These are phyloP conservation scores for Myiopsitta monachus DNA, from an alignment of 2,113 vertebrate species.

Conservation along the genomic window DNA sequence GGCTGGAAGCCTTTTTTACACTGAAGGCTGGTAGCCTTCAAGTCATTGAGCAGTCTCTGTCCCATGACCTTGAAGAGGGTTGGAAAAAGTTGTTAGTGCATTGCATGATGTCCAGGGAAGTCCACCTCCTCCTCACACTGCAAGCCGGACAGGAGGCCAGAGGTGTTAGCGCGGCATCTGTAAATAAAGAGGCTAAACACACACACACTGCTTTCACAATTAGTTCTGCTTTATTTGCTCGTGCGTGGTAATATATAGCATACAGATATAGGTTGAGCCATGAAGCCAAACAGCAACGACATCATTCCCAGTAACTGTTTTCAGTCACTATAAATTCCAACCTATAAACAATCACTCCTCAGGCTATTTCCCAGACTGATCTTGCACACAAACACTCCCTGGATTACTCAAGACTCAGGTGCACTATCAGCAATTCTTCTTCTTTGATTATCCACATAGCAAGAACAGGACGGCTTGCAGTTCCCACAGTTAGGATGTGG, in stretches of 20 bases:
- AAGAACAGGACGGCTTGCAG: neutral
- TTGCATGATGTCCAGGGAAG: neutral
- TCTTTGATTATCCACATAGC: neutral
- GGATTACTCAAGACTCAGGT: neutral
- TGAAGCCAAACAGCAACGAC: neutral
- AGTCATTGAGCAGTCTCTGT: neutral
- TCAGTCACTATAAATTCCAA: neutral
- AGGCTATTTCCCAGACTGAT: neutral
- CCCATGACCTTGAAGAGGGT: neutral
- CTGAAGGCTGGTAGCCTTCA: neutral
- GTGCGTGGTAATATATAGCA: neutral
- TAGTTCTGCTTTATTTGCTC: neutral
- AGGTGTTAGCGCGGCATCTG: neutral
- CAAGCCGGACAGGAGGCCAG: neutral
- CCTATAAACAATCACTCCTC: neutral
- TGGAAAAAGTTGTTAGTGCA: neutral
- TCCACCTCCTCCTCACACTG: neutral
- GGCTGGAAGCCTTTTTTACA: too few relatives aligned
- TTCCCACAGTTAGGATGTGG: neutral
- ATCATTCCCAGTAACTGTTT: neutral
- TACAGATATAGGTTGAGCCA: neutral
- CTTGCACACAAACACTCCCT: neutral
- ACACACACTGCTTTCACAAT: neutral
- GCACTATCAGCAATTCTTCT: neutral
- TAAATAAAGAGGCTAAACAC: neutral